A percentile compares a stretch with the other conserved stretches of the same genome.
Evolutionary conservation across 2,888 invertebrate genomes (phyloP).

Genomic region (Ptilodon capucinus): DNA sequence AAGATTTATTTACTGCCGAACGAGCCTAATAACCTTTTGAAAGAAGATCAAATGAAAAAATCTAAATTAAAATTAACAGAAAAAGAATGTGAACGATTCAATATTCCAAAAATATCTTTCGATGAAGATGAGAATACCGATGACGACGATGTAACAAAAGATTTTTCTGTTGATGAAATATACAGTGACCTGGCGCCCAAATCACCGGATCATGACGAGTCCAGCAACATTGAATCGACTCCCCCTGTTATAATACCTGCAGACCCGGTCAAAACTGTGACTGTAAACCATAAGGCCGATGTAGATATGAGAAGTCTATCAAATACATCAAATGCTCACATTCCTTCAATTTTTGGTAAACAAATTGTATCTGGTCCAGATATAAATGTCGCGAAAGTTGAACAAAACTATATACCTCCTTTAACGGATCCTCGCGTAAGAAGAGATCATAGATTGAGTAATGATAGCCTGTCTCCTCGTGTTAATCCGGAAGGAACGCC

Average conservation of each 20-base stretch:
- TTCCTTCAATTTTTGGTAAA: conserved; percentile 4
- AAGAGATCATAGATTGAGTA: conserved; percentile 41
- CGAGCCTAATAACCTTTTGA: conserved; percentile 21
- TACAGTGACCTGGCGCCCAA: conserved; percentile 63
- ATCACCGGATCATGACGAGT: conserved; percentile 64
- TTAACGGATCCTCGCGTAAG: conserved; percentile 56
- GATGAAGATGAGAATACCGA: conserved; percentile 55
- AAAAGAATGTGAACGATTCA: conserved; percentile 76
- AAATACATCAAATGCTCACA: conserved; percentile 20
- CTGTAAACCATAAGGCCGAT: conserved; percentile 45
- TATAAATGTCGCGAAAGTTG: conserved; percentile 22
- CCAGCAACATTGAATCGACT: conserved; percentile 33
- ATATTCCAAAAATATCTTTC: conserved; percentile 57
- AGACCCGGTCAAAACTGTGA: conserved; percentile 56
- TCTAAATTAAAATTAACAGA: conserved; percentile 72
- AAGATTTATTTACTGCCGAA: conserved; percentile 30
- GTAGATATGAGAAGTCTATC: conserved; percentile 66
- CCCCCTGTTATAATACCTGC: conserved; percentile 69
- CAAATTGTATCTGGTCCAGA: background rate
- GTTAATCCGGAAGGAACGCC: conserved; percentile 37
- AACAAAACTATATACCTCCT: conserved; percentile 24
- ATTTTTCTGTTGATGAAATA: conserved; percentile 43
- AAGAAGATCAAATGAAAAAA: conserved; percentile 56
- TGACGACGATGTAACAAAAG: conserved; percentile 41
- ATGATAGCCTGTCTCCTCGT: conserved; percentile 38